phyloP scores from a whole-genome alignment of 2,888 invertebrate genomes.

The Elegia similella region DNA sequence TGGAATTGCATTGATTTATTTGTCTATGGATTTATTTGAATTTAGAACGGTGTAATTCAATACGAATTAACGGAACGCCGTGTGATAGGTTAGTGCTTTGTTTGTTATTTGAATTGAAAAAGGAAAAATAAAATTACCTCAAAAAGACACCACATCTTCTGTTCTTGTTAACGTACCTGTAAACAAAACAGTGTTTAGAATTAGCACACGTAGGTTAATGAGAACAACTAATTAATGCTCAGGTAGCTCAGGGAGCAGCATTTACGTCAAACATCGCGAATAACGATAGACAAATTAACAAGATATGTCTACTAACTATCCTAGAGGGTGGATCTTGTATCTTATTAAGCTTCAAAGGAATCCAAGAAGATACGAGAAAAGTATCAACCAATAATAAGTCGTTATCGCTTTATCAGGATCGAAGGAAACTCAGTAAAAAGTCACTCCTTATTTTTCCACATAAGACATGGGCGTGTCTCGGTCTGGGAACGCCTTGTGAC shows the following conservation, averaged over 20 bases:
- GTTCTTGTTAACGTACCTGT: constrained; percentile 57
- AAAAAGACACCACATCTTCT: constrained; percentile 62
- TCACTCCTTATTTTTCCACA: constrained; percentile 68
- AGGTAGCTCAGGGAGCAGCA: neutral
- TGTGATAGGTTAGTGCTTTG: constrained; percentile 44
- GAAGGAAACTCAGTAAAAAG: constrained; percentile 59
- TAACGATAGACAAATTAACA: neutral
- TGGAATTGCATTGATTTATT: constrained; percentile 55
- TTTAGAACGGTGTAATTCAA: constrained; percentile 70
- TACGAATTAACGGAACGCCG: constrained; percentile 73
- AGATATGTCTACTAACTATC: neutral
- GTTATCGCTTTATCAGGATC: constrained; percentile 52
- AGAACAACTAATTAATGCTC: neutral
- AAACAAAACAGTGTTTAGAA: constrained; percentile 29
- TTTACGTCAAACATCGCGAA: neutral
- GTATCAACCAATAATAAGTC: constrained; percentile 48
- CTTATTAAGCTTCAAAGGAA: neutral
- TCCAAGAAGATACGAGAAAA: constrained; percentile 14
- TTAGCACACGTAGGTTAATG: neutral
- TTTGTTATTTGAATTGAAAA: constrained; percentile 19
- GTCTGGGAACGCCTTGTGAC: constrained; percentile 63
- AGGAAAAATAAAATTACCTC: constrained; percentile 45
- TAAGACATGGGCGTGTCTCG: constrained; percentile 75
- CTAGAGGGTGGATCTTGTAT: neutral
- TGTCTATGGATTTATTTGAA: constrained; percentile 51